Evolutionary conservation across 1,140 invertebrate genomes (phyloP), one percentile per base, ranked within the genome.

Genomic region (Psilanteris sp.): DNA sequence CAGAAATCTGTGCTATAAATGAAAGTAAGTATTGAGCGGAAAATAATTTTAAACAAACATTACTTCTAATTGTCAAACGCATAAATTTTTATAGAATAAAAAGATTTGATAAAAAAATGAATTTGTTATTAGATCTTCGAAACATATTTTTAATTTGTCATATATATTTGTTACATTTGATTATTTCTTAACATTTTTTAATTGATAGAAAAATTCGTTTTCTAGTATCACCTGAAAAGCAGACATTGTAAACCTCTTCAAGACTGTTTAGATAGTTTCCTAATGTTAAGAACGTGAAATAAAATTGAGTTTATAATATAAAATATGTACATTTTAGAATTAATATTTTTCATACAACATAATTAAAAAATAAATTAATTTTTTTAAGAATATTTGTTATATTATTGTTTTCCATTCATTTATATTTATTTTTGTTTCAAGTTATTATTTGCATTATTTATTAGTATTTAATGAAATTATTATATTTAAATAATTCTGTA

Each of bases 231-330:
- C 31, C 52, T 3, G 71, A 67, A 74, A 73, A 66, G 61, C 46
- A 67, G 50, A 67, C 39, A 61, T 54, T 67, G 39, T 64, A 64
- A 61, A 57, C 27, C 48, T 64, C 57, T 50, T 41, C 57, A 74
- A 74, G 61, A 74, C 71, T 74, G 71, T 74, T 74, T 67, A 73
- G 48, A 72, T 72, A 41, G 44, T 61, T 72, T 62, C 32, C 50
- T 62, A 64, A 31, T 24, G 62, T 64, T 48, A 57, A 37, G n/a
- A n/a, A n/a, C n/a, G n/a, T n/a, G 32, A 13, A 48, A 15, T 24
- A 20, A 26, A 18, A 32, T 72, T 64, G 48, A 39, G 29, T 52
- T 72, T 55, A 48, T 37, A 62, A 61, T 61, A 44, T 43, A 71
- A 48, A 20, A 26, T 64, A 57, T 72, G 62, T 24, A 67, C 31